Evolutionary conservation across 2,888 invertebrate species (phyloP).

Genomic region (Peribatodes rhomboidaria): DNA sequence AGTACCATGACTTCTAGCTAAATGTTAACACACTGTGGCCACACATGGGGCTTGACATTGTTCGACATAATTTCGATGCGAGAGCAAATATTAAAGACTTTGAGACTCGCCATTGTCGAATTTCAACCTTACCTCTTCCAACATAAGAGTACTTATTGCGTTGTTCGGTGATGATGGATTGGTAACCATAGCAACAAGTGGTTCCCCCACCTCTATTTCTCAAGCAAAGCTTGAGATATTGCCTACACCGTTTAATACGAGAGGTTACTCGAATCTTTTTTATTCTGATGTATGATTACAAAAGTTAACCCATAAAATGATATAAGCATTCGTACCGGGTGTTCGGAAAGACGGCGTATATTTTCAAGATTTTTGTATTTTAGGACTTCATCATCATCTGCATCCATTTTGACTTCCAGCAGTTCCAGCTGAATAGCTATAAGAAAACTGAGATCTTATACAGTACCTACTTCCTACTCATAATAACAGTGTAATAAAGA

Average conservation of each 20-base stretch:
- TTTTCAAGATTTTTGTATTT: no score
- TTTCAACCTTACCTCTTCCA: slow-evolving; percentile 31
- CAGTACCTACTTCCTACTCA: no score
- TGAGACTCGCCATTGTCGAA: slow-evolving; percentile 30
- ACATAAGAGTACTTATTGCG: slow-evolving; percentile 41
- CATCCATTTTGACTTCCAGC: no score
- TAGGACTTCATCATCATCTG: no score
- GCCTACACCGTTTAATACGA: slow-evolving; percentile 60
- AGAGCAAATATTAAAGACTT: slow-evolving; percentile 46
- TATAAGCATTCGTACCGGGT: no score
- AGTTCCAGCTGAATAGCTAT: no score
- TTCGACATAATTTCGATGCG: slow-evolving; percentile 55
- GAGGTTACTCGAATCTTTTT: slow-evolving; percentile 42
- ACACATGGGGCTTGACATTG: slow-evolving; percentile 52
- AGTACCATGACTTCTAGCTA: background rate
- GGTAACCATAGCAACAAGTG: slow-evolving; percentile 78
- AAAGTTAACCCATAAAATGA: background rate
- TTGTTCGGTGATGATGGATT: slow-evolving; percentile 45
- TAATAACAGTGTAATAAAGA: no score
- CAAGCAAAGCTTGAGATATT: slow-evolving; percentile 71
- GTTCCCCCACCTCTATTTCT: slow-evolving; percentile 55
- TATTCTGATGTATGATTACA: slow-evolving; percentile 22
- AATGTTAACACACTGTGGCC: slow-evolving; percentile 23
- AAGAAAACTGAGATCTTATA: no score
- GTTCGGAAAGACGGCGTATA: no score